These are phyloP conservation scores for Elaphurus davidianus DNA, from an alignment of 2,113 vertebrate species.

Conservation along the genomic window DNA sequence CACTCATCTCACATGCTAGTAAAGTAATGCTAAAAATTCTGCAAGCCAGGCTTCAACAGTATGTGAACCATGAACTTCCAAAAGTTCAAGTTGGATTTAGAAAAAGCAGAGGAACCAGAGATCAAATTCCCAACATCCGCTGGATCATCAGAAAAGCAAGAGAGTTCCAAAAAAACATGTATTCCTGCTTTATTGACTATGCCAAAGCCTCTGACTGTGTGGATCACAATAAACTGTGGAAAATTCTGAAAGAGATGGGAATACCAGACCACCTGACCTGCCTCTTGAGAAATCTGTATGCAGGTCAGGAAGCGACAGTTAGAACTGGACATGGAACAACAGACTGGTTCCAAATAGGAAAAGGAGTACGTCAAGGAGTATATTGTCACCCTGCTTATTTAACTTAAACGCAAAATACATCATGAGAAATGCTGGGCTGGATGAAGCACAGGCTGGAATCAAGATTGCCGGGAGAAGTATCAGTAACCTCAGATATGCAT, in stretches of 20 bases:
- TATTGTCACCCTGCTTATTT: not conserved
- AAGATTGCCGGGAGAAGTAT: not conserved
- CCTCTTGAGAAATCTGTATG: not conserved
- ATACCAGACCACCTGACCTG: not conserved
- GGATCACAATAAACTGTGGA: not conserved
- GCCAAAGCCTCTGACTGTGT: not conserved
- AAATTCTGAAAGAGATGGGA: not conserved
- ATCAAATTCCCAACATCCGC: fast-evolving
- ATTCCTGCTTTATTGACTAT: not conserved
- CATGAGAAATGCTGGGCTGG: not conserved
- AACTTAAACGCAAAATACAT: not conserved
- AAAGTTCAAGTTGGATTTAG: not conserved
- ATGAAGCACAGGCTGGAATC: not conserved
- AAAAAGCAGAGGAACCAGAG: not conserved
- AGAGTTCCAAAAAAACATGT: not conserved
- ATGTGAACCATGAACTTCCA: not conserved
- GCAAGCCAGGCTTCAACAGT: not conserved
- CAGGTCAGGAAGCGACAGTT: not conserved
- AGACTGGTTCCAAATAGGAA: not conserved
- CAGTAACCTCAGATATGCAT: not conserved
- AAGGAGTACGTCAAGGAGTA: not conserved
- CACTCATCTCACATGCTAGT: not conserved
- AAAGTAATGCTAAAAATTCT: not conserved
- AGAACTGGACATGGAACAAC: not conserved
- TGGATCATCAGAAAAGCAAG: not conserved